Evolutionary conservation across 1,140 invertebrate genomes (phyloP).

Genomic region (Brachionus plicatilis): DNA sequence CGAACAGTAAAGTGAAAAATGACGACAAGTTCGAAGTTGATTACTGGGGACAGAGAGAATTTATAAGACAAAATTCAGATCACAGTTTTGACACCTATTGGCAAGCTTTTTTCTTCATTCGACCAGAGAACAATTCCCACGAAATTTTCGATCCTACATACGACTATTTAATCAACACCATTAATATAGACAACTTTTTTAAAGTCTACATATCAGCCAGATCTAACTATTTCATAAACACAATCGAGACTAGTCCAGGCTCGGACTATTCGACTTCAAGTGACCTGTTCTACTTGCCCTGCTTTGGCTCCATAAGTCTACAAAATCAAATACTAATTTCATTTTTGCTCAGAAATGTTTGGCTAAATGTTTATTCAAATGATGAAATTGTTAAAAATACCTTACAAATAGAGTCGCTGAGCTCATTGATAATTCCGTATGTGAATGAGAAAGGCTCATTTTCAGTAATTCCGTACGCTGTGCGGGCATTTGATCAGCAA

Average conservation of each 20-base stretch:
- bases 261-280: background rate
- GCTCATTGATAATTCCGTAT: background rate
- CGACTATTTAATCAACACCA: background rate
- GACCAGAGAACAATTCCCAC: background rate
- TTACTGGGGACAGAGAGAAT: conserved; percentile 6
- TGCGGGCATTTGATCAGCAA: background rate
- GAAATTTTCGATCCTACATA: background rate
- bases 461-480: background rate
- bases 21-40: background rate
- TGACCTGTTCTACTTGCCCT: background rate
- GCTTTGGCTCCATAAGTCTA: background rate
- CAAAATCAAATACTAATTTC: background rate
- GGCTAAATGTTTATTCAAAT: background rate
- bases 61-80: background rate
- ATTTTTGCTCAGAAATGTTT: background rate
- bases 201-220: background rate
- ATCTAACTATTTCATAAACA: background rate
- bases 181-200: background rate
- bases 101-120: background rate
- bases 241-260: background rate
- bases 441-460: background rate
- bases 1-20: background rate
- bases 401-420: background rate
- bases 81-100: background rate
- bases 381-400: background rate